These are phyloP conservation scores for Bradypus variegatus DNA, from an alignment of 2,797 vertebrate genomes.

Conservation along the genomic window DNA sequence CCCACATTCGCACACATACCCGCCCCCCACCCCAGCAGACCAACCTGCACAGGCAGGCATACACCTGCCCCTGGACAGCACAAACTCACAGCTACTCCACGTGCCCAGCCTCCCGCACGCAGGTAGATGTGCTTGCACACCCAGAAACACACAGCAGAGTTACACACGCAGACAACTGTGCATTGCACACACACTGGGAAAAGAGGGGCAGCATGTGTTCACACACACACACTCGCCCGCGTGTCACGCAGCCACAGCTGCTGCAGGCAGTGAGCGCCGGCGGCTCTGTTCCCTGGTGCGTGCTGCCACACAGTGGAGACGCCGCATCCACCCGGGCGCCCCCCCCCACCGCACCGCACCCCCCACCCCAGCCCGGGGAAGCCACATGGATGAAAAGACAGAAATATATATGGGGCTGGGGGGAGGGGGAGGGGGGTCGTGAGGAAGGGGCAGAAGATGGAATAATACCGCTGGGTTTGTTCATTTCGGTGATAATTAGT, in stretches of 20 bases:
- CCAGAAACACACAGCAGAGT: neutral
- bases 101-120: neutral
- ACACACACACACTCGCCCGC: too few species aligned
- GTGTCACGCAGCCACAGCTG: neutral
- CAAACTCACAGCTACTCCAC: neutral
- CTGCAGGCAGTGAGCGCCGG: neutral
- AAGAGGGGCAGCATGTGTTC: constrained; percentile 24
- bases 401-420: neutral
- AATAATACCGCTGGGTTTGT: constrained; percentile 67
- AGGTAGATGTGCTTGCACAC: neutral
- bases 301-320: constrained; percentile 88
- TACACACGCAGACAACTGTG: neutral
- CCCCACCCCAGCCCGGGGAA: neutral
- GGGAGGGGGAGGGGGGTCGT: neutral
- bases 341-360: constrained; percentile 40
- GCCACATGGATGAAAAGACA: constrained; percentile 14
- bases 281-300: constrained; percentile 77
- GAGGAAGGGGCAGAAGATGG: constrained; percentile 64
- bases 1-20: neutral
- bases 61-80: neutral
- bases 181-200: neutral
- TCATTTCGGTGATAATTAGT: constrained; percentile 81
- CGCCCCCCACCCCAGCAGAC: neutral
- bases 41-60: neutral
- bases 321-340: neutral